Percentiles rank a stretch among this genome's conserved stretches.
These are phyloP conservation scores for Drosophila macrospina DNA, from an alignment of 2,888 invertebrate genomes.

Conservation along the genomic window DNA sequence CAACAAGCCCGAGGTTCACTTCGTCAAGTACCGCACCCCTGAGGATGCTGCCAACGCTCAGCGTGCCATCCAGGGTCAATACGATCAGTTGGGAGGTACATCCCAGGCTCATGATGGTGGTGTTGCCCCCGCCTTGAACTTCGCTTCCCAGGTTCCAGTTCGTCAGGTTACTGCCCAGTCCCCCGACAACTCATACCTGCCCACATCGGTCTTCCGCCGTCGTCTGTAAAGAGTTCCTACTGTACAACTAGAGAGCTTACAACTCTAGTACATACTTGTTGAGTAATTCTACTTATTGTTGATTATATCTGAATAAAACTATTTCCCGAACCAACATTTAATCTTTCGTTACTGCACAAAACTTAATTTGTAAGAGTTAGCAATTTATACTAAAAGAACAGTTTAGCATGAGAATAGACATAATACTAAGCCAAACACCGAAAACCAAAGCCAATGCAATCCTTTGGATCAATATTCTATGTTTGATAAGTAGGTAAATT, in stretches of 20 bases:
- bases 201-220: conserved; percentile 77
- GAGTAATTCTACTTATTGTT: conserved; percentile 57
- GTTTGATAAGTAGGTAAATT: too few species aligned
- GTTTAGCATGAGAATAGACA: too few species aligned
- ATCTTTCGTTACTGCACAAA: neutral
- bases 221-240: conserved; percentile 54
- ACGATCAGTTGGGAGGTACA: conserved; percentile 68
- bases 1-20: conserved; percentile 79
- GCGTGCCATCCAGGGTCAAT: conserved; percentile 71
- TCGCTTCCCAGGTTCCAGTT: conserved; percentile 67
- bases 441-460: too few species aligned
- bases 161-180: conserved; percentile 54
- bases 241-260: neutral
- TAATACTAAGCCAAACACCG: too few species aligned
- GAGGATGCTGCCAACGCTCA: conserved; percentile 79
- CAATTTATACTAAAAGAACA: too few species aligned
- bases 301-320: conserved; percentile 42
- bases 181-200: conserved; percentile 73
- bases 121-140: conserved; percentile 76
- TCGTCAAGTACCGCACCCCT: conserved; percentile 78
- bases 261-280: conserved; percentile 51
- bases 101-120: conserved; percentile 65
- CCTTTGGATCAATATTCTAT: too few species aligned
- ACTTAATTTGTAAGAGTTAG: too few species aligned
- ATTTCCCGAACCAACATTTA: conserved; percentile 13